Base-by-base conservation (phyloP, 2,888 invertebrate species). In the Drosophila robusta region DNA sequence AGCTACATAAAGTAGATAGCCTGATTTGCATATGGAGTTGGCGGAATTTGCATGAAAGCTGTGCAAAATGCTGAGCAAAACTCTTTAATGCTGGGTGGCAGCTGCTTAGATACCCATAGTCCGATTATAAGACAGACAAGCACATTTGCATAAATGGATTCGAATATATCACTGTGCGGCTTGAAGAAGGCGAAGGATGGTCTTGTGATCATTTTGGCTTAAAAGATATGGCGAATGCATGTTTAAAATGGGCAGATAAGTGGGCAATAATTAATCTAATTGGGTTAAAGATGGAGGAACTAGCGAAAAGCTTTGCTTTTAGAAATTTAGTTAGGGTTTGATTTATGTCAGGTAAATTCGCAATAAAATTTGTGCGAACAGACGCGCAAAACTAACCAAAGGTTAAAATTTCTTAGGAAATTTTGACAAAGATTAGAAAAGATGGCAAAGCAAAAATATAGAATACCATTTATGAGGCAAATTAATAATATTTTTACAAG, bases 11-110 rank as follows among this genome's bases (percentile, higher is more conserved):
- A 61, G 69, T 63, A 63, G 70, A 69, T 71, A 62, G 54, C 52
- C 24, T 46, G n/a, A 72, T 76, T 78, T 74, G 78, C 75, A 78
- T 70, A 63, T 50, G 41, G 22, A 66, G 70, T 63, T 76, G 65
- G 38, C 62, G 45, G 49, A 52, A 61, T 78, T 64, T 51, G 69
- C 73, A 77, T 66, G 61, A 79, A 57, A 81, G 56, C 57, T 56
- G 55, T 39, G 50, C 47, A 58, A 76, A 70, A 65, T 42, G 46
- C 42, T 52, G 42, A 44, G 8, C 44, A 49, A 61, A 64, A 68
- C 55, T 67, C 55, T 62, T 60, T 55, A 47, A 64, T 72, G 55
- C 54, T 55, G 73, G 54, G 47, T 57, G 72, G 80, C 70, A 49
- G 36, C 73, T 66, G 69, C 8, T 60, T 60, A 61, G 75, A 70